phyloP scores from a whole-genome alignment of 2,888 invertebrate genomes.

The Leptinotarsa tumamoca region DNA sequence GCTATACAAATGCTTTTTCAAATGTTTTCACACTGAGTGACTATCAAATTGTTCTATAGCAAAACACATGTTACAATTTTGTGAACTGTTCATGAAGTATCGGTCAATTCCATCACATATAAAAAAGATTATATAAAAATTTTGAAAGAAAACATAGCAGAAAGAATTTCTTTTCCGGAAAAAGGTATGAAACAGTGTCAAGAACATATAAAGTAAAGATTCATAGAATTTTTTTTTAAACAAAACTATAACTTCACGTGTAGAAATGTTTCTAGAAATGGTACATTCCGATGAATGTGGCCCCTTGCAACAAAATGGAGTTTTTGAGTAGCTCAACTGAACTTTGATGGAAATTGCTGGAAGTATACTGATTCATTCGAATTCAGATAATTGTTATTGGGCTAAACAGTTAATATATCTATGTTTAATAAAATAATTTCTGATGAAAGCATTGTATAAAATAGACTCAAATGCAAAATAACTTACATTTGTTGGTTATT shows the following conservation, averaged over 20 bases:
- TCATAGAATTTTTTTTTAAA: neutral
- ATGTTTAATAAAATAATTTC: neutral
- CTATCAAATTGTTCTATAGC: too few species aligned
- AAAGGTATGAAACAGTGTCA: neutral
- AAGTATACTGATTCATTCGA: slow-evolving; percentile 2
- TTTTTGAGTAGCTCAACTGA: neutral
- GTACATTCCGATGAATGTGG: neutral
- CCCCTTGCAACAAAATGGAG: neutral
- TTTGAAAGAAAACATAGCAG: neutral
- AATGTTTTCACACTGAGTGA: too few species aligned
- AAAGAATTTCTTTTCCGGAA: neutral
- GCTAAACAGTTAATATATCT: neutral
- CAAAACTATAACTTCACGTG: neutral
- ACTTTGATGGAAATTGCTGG: neutral
- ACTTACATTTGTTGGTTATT: neutral
- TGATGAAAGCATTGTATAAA: neutral
- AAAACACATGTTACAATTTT: too few species aligned
- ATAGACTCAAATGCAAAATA: neutral
- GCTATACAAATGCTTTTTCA: too few species aligned
- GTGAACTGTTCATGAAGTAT: too few species aligned
- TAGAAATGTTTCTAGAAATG: neutral
- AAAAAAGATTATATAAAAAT: neutral
- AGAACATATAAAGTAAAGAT: neutral
- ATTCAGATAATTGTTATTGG: neutral
- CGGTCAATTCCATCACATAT: neutral